These are phyloP conservation scores for Agrenia bidenticulata DNA, from an alignment of 2,888 invertebrate genomes.

Conservation along the genomic window DNA sequence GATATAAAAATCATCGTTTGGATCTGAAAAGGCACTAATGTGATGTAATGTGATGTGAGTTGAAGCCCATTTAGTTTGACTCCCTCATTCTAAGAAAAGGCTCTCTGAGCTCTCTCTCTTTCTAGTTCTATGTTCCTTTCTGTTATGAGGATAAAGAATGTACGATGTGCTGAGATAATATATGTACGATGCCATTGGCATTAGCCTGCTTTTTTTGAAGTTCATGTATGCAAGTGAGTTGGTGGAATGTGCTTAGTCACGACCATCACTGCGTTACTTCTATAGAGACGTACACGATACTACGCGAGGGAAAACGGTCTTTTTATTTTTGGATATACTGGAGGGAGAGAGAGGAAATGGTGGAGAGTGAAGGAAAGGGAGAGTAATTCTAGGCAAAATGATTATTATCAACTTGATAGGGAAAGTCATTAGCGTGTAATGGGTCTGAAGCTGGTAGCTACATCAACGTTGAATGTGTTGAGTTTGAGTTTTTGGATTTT, in stretches of 20 bases:
- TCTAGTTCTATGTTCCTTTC: background rate
- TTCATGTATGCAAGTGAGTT: too few relatives aligned
- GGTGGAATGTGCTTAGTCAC: too few relatives aligned
- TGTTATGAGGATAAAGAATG: background rate
- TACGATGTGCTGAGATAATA: background rate
- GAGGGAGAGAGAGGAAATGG: background rate
- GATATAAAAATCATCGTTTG: slow-evolving; percentile 38
- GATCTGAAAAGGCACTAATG: slow-evolving; percentile 35
- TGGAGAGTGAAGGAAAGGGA: slow-evolving; percentile 4
- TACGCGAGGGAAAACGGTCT: background rate
- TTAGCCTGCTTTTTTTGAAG: too few relatives aligned
- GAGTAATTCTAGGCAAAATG: slow-evolving; percentile 30
- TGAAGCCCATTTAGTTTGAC: slow-evolving; percentile 32
- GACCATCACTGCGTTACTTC: too few relatives aligned
- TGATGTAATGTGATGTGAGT: slow-evolving; percentile 15
- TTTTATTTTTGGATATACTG: background rate
- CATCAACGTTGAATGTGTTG: background rate
- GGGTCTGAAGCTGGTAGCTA: slow-evolving; percentile 2
- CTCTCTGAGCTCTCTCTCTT: slow-evolving; percentile 4
- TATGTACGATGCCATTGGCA: background rate
- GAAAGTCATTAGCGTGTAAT: slow-evolving; percentile 34
- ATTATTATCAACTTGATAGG: slow-evolving; percentile 27
- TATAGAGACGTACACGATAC: too few relatives aligned
- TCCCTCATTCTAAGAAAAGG: background rate
- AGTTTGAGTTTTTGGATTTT: background rate